Evolutionary conservation across 1,140 invertebrate species (phyloP), one percentile per base, ranked within the genome.

Genomic region (Papilio machaon): DNA sequence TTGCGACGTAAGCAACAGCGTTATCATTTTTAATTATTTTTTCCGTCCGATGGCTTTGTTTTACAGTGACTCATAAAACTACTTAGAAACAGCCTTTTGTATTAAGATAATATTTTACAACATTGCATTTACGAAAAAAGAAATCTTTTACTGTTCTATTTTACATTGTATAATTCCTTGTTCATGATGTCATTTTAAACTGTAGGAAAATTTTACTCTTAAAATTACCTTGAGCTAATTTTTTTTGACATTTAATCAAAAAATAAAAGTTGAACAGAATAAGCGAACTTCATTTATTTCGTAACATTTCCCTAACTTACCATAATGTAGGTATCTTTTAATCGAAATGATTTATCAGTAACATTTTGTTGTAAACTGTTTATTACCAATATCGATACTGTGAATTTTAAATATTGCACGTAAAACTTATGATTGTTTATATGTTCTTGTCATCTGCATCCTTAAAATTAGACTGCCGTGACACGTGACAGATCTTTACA

Each of bases 21-120:
- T 76, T 76, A 76, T 76, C 47, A 54, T 49, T 76, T 76, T 76
- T 76, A 76, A 76, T 76, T 76, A 47, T 47, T 47, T 76, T 47
- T 47, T 13, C 19, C 23, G 7, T 1, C 13, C 23, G 47, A 23
- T 52, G 46, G n/a, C 43, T 52, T 19, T 19, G 4, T 30, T 9
- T 52, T 76, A 23, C 47, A 23, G 47, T 76, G 46, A 76, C 4
- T 52, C 46, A 76, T 35, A 52, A 76, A 76, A 23, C 64, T 70
- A 70, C 64, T 35, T 70, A 70, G 30, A 70, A 70, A 70, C 64
- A 70, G 64, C 64, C 64, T 70, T 38, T 70, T 70, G 64, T 70
- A 64, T 30, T 19, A 60, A 70, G 64, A 70, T 70, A 70, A 70
- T 10, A 30, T 64, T 64, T 64, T 23, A 64, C 4, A 30, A 30